These are phyloP conservation scores for Synanthedon formicaeformis DNA, from an alignment of 2,888 invertebrate species.

Conservation along the genomic window DNA sequence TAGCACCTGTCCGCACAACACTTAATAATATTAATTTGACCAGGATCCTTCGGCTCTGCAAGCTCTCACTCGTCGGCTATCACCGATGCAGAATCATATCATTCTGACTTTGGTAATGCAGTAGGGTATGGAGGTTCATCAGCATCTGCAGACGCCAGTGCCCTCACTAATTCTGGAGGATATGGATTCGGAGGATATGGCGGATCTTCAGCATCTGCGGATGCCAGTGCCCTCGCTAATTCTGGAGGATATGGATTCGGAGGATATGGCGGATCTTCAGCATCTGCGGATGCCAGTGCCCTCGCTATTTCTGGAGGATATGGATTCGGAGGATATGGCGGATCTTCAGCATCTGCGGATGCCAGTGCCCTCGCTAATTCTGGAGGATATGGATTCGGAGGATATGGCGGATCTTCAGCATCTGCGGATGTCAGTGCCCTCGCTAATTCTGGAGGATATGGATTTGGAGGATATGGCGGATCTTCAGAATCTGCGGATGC, in stretches of 20 bases:
- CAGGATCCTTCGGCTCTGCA: too few species aligned
- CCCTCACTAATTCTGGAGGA: slow-evolving; percentile 5
- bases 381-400: background rate
- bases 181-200: slow-evolving; percentile 6
- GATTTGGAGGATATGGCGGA: background rate
- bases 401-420: background rate
- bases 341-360: background rate
- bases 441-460: slow-evolving; percentile 1
- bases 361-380: background rate
- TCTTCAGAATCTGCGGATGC: background rate
- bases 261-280: background rate
- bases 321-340: slow-evolving; percentile 3
- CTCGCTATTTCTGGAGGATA: background rate
- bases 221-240: slow-evolving; percentile 4
- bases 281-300: slow-evolving; percentile 3
- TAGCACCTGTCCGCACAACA: too few species aligned
- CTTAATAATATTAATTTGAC: too few species aligned
- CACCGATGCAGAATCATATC: too few species aligned
- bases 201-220: slow-evolving; percentile 5
- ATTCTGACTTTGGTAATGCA: background rate
- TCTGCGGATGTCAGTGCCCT: slow-evolving; percentile 4
- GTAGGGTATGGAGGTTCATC: background rate
- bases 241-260: background rate
- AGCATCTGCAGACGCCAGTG: background rate
- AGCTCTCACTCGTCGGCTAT: too few species aligned